Evolutionary conservation across 2,888 invertebrate genomes (phyloP).

Genomic region (Lasioglossum pauxillum): DNA sequence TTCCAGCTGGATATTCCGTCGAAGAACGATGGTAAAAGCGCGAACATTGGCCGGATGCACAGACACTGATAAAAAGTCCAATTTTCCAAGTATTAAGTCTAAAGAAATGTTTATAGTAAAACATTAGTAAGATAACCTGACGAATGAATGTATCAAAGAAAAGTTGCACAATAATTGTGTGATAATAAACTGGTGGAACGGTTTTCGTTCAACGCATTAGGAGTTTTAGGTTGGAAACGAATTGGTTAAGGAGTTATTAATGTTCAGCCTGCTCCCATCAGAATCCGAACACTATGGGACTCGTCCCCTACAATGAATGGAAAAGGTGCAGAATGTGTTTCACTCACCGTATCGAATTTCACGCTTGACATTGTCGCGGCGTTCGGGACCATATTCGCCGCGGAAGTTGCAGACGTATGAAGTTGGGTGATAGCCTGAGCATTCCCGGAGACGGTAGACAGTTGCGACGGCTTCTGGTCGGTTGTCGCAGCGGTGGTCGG

Average conservation of each 20-base stretch:
- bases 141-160: no score
- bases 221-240: no score
- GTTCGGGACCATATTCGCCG: constrained; percentile 42
- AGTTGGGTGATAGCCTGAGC: constrained; percentile 36
- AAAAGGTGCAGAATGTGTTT: constrained; percentile 4
- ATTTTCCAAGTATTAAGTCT: neutral
- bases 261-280: no score
- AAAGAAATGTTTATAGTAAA: neutral
- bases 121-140: neutral
- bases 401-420: constrained; percentile 49
- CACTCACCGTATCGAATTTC: constrained; percentile 59
- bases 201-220: no score
- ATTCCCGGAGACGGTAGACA: constrained; percentile 42
- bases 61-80: neutral
- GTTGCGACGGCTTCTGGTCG: constrained; percentile 35
- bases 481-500: constrained; percentile 52
- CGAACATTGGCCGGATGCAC: neutral
- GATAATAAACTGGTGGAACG: no score
- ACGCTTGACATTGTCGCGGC: constrained; percentile 38
- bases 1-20: neutral
- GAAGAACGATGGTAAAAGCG: neutral
- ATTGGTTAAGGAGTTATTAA: no score
- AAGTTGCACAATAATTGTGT: no score
- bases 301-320: neutral
- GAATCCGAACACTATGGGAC: no score